Percentiles rank a stretch among this genome's conserved stretches.
phyloP scores from a whole-genome alignment of 2,797 vertebrate genomes.

The Tenualosa ilisha region DNA sequence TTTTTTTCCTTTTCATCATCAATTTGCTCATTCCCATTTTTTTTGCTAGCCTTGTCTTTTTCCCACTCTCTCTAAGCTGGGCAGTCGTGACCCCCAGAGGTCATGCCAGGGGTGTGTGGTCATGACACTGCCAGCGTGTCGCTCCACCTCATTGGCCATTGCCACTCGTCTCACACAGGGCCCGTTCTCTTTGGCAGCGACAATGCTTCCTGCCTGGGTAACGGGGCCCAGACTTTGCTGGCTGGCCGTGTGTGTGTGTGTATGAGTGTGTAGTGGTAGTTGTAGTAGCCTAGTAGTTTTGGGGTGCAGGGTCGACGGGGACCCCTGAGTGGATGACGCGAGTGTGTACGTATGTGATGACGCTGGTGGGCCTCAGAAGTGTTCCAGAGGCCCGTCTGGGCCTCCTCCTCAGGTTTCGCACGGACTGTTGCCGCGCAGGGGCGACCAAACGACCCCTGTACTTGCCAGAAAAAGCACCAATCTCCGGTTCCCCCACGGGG shows the following conservation, averaged over 20 bases:
- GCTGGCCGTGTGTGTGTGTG: not conserved
- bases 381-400: conserved; percentile 68
- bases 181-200: not conserved
- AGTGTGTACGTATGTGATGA: conserved; percentile 1
- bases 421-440: conserved; percentile 53
- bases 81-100: not conserved
- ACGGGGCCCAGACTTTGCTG: not conserved
- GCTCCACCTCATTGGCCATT: not conserved
- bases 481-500: not conserved
- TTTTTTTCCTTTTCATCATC: not conserved
- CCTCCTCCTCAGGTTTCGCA: conserved; percentile 62
- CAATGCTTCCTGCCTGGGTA: not conserved
- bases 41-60: not conserved
- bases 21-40: not conserved
- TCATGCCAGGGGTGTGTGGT: not conserved
- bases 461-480: conserved; percentile 70
- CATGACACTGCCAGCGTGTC: not conserved
- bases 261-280: not conserved
- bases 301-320: not conserved
- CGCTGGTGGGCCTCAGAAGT: conserved; percentile 38
- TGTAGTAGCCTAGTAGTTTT: not conserved
- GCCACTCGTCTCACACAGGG: not conserved
- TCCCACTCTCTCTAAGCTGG: not conserved
- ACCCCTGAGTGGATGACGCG: not conserved
- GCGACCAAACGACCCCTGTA: not conserved